These are phyloP conservation scores for Pollimyrus isidori DNA, from an alignment of 2,113 vertebrate species.

Conservation along the genomic window DNA sequence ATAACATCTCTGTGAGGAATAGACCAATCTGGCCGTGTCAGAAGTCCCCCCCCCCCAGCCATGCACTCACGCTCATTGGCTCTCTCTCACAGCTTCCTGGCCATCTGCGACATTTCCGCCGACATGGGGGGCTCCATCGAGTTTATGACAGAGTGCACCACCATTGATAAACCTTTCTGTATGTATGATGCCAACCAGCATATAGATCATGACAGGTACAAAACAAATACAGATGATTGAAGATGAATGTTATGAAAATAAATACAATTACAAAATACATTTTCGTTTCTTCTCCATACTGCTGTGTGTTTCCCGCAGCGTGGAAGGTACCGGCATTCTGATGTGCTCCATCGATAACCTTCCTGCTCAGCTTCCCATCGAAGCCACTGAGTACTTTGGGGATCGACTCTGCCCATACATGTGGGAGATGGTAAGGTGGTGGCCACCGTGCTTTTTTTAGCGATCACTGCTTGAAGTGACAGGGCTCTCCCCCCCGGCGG, in stretches of 20 bases:
- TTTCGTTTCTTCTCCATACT: not conserved
- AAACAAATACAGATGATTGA: conserved; percentile 17
- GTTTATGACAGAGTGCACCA: conserved; percentile 94
- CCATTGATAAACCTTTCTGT: conserved; percentile 91
- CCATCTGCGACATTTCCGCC: conserved; percentile 96
- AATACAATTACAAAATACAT: not conserved
- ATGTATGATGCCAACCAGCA: conserved; percentile 95
- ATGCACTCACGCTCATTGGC: not conserved
- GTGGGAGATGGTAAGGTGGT: conserved; percentile 88
- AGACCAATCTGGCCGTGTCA: not conserved
- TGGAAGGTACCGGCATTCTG: conserved; percentile 89
- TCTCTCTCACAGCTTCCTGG: conserved; percentile 69
- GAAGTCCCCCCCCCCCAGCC: not conserved
- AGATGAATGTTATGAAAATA: not conserved
- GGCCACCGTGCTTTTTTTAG: not conserved
- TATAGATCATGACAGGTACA: conserved; percentile 85
- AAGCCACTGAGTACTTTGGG: conserved; percentile 95
- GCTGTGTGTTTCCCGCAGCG: conserved; percentile 56
- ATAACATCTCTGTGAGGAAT: not conserved
- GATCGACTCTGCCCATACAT: conserved; percentile 88
- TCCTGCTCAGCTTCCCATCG: conserved; percentile 91
- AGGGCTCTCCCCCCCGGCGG: not conserved
- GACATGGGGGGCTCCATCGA: conserved; percentile 91
- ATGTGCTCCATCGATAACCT: conserved; percentile 99
- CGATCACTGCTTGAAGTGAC: too few relatives aligned